Evolutionary conservation across 2,888 invertebrate species (phyloP).

Genomic region (Synergus laeviventris): DNA sequence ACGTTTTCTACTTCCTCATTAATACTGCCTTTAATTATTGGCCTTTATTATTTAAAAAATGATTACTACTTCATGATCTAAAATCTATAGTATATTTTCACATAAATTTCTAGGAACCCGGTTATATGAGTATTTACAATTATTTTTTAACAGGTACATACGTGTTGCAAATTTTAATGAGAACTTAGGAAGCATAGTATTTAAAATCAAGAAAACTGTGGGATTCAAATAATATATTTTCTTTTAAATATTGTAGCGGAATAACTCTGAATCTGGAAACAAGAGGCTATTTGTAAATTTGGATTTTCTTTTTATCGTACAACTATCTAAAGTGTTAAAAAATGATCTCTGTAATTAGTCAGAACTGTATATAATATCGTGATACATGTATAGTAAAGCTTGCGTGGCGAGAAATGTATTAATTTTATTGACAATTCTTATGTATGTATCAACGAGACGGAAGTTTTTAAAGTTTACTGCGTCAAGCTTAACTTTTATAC

Average conservation of each 20-base stretch:
- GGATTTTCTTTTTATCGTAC: slow-evolving; percentile 3
- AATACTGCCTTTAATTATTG: slow-evolving; percentile 14
- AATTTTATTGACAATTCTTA: slow-evolving; percentile 32
- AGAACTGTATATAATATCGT: slow-evolving; percentile 7
- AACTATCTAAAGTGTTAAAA: not conserved
- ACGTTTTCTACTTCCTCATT: slow-evolving; percentile 33
- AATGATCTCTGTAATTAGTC: slow-evolving; percentile 36
- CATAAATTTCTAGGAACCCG: not conserved
- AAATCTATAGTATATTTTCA: slow-evolving; percentile 10
- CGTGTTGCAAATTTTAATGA: slow-evolving; percentile 5
- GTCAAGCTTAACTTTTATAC: slow-evolving; percentile 31
- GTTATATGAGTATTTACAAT: slow-evolving; percentile 11
- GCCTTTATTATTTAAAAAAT: not conserved
- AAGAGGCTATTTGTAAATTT: slow-evolving; percentile 14
- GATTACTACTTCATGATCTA: slow-evolving; percentile 4
- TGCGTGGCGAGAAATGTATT: slow-evolving; percentile 25
- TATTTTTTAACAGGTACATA: not conserved
- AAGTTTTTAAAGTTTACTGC: slow-evolving; percentile 27
- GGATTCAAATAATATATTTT: not conserved
- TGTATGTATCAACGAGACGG: slow-evolving; percentile 19
- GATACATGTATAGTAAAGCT: not conserved
- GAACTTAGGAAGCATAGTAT: slow-evolving; percentile 14
- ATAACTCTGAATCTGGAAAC: not conserved
- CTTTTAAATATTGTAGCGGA: not conserved
- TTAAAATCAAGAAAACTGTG: slow-evolving; percentile 14